phyloP scores from a whole-genome alignment of 2,113 vertebrate species.

The Nycticebus coucang region DNA sequence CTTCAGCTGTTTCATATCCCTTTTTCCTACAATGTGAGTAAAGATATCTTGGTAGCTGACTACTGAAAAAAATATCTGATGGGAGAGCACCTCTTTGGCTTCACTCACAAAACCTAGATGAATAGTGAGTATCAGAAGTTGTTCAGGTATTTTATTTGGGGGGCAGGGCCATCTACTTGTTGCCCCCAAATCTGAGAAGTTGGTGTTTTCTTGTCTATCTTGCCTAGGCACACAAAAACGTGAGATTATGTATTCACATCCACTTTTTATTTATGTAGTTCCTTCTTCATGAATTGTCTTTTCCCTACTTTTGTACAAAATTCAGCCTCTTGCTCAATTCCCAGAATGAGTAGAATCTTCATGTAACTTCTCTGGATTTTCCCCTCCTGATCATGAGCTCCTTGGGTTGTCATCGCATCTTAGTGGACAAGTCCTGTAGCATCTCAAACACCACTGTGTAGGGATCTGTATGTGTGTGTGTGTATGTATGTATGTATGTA shows the following conservation, averaged over 20 bases:
- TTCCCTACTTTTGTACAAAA: not conserved
- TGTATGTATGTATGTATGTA: too few relatives aligned
- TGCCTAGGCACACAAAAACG: not conserved
- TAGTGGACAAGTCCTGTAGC: not conserved
- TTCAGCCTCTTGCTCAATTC: not conserved
- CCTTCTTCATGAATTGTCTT: not conserved
- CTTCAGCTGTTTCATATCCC: not conserved
- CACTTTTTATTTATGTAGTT: not conserved
- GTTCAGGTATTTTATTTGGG: not conserved
- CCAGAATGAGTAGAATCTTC: not conserved
- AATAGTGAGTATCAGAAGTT: not conserved
- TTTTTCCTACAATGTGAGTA: not conserved
- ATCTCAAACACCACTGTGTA: not conserved
- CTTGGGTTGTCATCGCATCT: not conserved
- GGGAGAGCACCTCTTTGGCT: not conserved
- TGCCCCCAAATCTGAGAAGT: not conserved
- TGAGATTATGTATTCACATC: not conserved
- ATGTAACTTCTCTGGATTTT: not conserved
- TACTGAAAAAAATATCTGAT: not conserved
- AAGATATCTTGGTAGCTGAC: too few relatives aligned
- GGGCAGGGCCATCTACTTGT: fast-evolving
- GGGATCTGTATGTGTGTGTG: not conserved
- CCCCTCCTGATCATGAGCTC: not conserved
- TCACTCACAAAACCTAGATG: not conserved
- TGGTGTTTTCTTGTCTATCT: not conserved